Evolutionary conservation across 2,113 vertebrate genomes (phyloP).

Genomic region (Carassius auratus): DNA sequence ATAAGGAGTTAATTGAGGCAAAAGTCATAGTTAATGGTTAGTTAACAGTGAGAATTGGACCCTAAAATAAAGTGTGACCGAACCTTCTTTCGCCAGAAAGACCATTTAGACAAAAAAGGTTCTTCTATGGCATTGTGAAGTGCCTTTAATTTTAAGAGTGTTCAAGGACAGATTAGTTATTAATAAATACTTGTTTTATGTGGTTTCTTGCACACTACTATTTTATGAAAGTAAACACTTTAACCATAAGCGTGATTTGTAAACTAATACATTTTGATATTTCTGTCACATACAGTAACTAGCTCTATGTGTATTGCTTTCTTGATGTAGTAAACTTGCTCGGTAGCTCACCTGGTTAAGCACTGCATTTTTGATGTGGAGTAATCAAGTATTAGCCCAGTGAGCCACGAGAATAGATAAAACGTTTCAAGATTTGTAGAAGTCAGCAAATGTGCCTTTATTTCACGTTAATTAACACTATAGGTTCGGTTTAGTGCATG

Average conservation of each 20-base stretch:
- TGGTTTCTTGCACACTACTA: not conserved
- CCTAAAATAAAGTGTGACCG: too few species aligned
- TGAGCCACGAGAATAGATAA: not conserved
- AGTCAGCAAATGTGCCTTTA: not conserved
- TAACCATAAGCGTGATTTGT: not conserved
- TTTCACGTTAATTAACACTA: not conserved
- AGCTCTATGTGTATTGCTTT: not conserved
- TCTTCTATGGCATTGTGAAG: too few species aligned
- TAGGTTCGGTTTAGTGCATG: not conserved
- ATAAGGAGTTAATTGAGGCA: too few species aligned
- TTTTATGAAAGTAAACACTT: not conserved
- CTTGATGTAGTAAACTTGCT: not conserved
- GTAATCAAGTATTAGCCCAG: not conserved
- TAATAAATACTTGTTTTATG: not conserved
- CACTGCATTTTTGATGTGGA: not conserved
- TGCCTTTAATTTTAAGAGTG: too few species aligned
- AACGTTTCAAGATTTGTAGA: not conserved
- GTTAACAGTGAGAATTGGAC: too few species aligned
- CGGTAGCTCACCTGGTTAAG: not conserved
- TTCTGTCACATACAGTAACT: not conserved
- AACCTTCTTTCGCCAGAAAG: too few species aligned
- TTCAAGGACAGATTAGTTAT: not conserved
- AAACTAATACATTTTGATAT: not conserved
- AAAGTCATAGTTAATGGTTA: too few species aligned
- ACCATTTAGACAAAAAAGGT: too few species aligned